phyloP scores from a whole-genome alignment of 2,888 invertebrate species.

The Lamellibrachia columna region DNA sequence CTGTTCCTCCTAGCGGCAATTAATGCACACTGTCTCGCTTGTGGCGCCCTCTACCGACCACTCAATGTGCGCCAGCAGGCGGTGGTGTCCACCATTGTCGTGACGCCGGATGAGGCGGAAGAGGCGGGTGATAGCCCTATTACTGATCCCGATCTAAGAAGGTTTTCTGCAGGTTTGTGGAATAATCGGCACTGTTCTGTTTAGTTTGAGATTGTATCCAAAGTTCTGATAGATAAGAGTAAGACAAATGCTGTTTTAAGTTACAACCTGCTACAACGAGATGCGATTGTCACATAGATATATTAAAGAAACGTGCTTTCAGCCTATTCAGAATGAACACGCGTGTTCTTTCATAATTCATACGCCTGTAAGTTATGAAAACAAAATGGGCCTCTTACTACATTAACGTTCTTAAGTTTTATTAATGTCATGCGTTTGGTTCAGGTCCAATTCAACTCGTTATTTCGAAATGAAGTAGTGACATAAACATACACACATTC shows the following conservation, averaged over 20 bases:
- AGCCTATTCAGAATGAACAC: no score
- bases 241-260: neutral
- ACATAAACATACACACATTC: no score
- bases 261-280: no score
- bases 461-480: no score
- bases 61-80: slow-evolving; percentile 64
- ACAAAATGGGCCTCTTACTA: neutral
- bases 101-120: neutral
- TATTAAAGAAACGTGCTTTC: no score
- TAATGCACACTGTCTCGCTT: slow-evolving; percentile 78
- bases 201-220: neutral
- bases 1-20: slow-evolving; percentile 72
- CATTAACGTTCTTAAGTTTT: neutral
- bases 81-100: neutral
- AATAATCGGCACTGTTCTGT: neutral
- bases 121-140: neutral
- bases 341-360: no score
- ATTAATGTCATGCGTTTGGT: no score
- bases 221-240: neutral
- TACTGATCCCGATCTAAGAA: neutral
- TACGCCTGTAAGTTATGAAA: neutral
- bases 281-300: no score
- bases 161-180: neutral
- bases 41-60: slow-evolving; percentile 84
- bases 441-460: no score